These are phyloP conservation scores for Pristionchus exspectatus DNA, from an alignment of 2,888 invertebrate species.

Conservation along the genomic window DNA sequence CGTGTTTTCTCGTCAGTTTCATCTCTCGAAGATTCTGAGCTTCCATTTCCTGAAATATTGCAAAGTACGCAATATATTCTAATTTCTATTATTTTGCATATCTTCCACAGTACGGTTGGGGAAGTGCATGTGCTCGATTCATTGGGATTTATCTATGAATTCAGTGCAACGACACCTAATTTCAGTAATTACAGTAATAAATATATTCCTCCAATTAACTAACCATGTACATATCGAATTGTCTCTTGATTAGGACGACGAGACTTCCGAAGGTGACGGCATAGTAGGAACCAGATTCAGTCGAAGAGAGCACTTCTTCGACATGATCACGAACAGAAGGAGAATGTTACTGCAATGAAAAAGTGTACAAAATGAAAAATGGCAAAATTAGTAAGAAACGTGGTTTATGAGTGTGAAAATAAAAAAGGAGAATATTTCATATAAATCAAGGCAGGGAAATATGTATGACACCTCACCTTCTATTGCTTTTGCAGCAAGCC, in stretches of 20 bases:
- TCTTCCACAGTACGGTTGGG: not conserved
- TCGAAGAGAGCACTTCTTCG: slow-evolving; percentile 84
- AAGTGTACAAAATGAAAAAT: too few species aligned
- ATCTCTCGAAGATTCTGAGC: slow-evolving; percentile 63
- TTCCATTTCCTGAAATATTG: slow-evolving; percentile 64
- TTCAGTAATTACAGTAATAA: too few species aligned
- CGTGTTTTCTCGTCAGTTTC: slow-evolving; percentile 68
- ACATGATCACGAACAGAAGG: slow-evolving; percentile 92
- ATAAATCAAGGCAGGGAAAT: too few species aligned
- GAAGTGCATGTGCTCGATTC: too few species aligned
- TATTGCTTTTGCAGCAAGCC: slow-evolving; percentile 83
- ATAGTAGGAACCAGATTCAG: slow-evolving; percentile 87
- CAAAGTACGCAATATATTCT: too few species aligned
- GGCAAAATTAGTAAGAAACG: too few species aligned
- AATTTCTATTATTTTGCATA: too few species aligned
- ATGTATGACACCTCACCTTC: slow-evolving; percentile 61
- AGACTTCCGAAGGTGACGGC: slow-evolving; percentile 89
- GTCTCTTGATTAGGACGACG: slow-evolving; percentile 90
- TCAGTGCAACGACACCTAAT: too few species aligned
- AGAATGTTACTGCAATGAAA: slow-evolving; percentile 91
- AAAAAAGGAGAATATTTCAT: too few species aligned
- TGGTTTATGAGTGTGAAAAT: too few species aligned
- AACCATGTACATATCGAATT: slow-evolving; percentile 92
- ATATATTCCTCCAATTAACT: too few species aligned
- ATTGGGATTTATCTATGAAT: too few species aligned